Conservation (phyloP, 2,888 invertebrate species). For the Smittia aterrima region DNA sequence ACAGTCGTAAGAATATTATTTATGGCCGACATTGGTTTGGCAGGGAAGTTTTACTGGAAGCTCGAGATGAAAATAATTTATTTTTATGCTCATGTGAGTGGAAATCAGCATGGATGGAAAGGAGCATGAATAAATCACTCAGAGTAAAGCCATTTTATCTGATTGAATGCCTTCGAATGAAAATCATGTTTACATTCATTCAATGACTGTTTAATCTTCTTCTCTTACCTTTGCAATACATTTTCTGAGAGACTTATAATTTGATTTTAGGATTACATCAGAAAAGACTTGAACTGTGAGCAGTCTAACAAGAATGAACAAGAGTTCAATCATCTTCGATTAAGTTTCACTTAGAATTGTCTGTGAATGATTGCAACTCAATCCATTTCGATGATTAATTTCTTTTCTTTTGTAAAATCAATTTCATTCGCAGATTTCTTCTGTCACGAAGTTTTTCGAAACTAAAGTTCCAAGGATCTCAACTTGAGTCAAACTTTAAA, state of each 20-base stretch:
- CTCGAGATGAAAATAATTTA: neutral
- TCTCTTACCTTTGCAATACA: neutral
- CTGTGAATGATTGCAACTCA: neutral
- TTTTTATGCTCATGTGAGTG: neutral
- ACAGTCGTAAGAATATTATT: slow-evolving; percentile 5
- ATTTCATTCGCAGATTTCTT: too few species aligned
- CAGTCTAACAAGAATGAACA: too few species aligned
- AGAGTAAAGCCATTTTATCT: slow-evolving; percentile 33
- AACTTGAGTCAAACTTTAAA: too few species aligned
- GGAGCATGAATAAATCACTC: slow-evolving; percentile 33
- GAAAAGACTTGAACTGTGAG: too few species aligned
- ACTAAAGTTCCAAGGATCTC: too few species aligned
- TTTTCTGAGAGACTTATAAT: neutral
- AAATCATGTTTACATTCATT: slow-evolving; percentile 33
- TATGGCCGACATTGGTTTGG: neutral
- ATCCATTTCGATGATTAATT: neutral
- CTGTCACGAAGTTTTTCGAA: too few species aligned
- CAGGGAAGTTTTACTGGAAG: neutral
- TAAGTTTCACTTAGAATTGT: too few species aligned
- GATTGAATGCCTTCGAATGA: slow-evolving; percentile 24
- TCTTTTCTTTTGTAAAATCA: neutral
- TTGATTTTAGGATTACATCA: neutral
- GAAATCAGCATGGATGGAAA: neutral
- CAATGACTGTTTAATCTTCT: slow-evolving; percentile 23
- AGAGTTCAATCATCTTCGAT: too few species aligned